These are phyloP conservation scores for Tetragonula carbonaria DNA, from an alignment of 2,888 invertebrate genomes.

Conservation along the genomic window DNA sequence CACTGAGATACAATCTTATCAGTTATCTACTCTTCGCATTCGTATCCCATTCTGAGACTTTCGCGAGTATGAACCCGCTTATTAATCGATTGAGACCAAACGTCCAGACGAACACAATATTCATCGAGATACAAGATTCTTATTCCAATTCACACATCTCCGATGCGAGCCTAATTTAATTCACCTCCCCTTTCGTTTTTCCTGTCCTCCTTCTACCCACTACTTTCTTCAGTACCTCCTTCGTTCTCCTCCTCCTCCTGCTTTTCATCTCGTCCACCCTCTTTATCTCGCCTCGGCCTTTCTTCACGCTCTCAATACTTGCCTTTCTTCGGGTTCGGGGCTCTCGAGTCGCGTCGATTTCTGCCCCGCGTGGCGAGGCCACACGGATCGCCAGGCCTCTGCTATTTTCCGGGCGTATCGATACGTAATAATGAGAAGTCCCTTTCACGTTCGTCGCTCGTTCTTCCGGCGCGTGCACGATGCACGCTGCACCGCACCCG, in stretches of 20 bases:
- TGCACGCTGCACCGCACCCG: slow-evolving; percentile 35
- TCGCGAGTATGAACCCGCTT: no score
- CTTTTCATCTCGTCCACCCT: no score
- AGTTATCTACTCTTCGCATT: no score
- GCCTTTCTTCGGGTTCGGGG: slow-evolving; percentile 56
- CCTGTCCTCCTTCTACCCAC: background rate
- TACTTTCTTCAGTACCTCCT: background rate
- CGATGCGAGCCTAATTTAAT: background rate
- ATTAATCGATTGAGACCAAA: no score
- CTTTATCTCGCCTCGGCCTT: slow-evolving; percentile 10
- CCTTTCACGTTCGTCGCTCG: slow-evolving; percentile 69
- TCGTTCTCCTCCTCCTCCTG: background rate
- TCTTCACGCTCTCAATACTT: slow-evolving; percentile 60
- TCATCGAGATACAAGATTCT: background rate
- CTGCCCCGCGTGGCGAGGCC: background rate
- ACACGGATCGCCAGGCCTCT: slow-evolving; percentile 46
- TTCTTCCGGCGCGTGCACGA: slow-evolving; percentile 20
- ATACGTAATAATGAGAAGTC: slow-evolving; percentile 81
- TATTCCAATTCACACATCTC: background rate
- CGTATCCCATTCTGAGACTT: no score
- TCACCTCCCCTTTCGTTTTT: background rate
- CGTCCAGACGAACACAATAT: background rate
- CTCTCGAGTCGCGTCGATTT: slow-evolving; percentile 33
- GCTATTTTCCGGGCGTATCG: slow-evolving; percentile 79
- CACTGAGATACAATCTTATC: no score